phyloP scores from a whole-genome alignment of 2,113 vertebrate species.

The Capreolus pygargus region DNA sequence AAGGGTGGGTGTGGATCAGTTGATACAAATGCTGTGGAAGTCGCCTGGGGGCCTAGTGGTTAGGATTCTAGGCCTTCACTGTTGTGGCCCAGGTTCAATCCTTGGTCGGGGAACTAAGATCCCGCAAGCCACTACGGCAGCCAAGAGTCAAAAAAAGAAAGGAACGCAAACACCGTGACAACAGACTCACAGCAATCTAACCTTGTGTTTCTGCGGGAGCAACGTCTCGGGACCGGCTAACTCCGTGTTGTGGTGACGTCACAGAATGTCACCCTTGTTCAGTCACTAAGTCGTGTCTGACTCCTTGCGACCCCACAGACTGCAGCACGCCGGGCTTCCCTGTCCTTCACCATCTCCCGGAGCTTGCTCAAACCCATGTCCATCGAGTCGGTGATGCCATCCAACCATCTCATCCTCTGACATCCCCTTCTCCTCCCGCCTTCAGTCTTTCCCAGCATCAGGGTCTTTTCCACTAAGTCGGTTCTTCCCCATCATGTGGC shows the following conservation, averaged over 20 bases:
- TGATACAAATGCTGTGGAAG: not conserved
- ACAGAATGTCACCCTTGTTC: fast-evolving
- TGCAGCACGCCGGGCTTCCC: not conserved
- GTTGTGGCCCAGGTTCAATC: not conserved
- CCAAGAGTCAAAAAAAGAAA: not conserved
- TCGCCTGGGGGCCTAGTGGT: not conserved
- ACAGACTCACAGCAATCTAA: fast-evolving
- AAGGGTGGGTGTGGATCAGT: not conserved
- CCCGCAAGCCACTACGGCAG: not conserved
- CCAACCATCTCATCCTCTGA: not conserved
- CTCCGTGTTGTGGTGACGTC: not conserved
- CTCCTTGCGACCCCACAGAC: not conserved
- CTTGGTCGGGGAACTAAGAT: not conserved
- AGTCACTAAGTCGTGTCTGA: fast-evolving
- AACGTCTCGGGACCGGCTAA: fast-evolving
- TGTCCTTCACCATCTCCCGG: not conserved
- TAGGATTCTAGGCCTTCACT: not conserved
- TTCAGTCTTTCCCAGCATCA: not conserved
- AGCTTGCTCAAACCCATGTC: not conserved
- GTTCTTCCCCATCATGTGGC: not conserved
- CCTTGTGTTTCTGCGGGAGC: not conserved
- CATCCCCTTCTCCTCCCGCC: not conserved
- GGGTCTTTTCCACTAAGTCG: not conserved
- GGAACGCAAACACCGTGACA: no score
- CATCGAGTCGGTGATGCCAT: not conserved